phyloP scores from a whole-genome alignment of 1,140 invertebrate species.

The Sitophilus oryzae region DNA sequence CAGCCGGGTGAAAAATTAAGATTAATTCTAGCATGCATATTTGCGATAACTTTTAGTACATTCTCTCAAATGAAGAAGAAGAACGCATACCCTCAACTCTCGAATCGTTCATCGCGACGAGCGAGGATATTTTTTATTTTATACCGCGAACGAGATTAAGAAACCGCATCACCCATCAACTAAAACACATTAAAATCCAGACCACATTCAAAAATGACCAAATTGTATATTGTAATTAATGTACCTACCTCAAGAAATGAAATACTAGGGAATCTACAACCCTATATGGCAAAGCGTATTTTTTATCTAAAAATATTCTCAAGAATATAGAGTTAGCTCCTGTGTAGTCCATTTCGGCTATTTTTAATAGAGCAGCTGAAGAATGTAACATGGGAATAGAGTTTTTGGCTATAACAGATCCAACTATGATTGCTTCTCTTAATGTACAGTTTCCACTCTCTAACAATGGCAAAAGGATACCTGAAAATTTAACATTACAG shows the following conservation, averaged over 20 bases:
- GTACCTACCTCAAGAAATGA: conserved; percentile 79
- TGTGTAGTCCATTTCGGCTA: conserved; percentile 96
- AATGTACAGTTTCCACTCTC: conserved; percentile 86
- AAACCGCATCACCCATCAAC: too few species aligned
- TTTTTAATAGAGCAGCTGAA: conserved; percentile 88
- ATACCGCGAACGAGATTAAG: too few species aligned
- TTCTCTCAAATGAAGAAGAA: too few species aligned
- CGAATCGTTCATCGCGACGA: too few species aligned
- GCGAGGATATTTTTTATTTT: too few species aligned
- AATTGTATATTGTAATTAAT: background rate
- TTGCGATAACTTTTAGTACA: too few species aligned
- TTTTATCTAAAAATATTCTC: conserved; percentile 93
- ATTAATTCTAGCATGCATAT: too few species aligned
- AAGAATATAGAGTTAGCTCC: conserved; percentile 97
- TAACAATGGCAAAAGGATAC: conserved; percentile 36
- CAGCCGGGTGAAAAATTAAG: too few species aligned
- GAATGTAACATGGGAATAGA: conserved; percentile 97
- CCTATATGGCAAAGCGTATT: conserved; percentile 93
- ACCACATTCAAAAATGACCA: too few species aligned
- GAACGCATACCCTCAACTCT: too few species aligned
- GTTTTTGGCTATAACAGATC: conserved; percentile 83
- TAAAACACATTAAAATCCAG: too few species aligned
- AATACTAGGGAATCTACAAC: conserved; percentile 94
- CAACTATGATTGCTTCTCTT: conserved; percentile 91
- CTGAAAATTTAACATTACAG: too few species aligned